These are phyloP conservation scores for Paragorgia papillata DNA, from an alignment of 92 coral and sea anemone species.

Conservation along the genomic window DNA sequence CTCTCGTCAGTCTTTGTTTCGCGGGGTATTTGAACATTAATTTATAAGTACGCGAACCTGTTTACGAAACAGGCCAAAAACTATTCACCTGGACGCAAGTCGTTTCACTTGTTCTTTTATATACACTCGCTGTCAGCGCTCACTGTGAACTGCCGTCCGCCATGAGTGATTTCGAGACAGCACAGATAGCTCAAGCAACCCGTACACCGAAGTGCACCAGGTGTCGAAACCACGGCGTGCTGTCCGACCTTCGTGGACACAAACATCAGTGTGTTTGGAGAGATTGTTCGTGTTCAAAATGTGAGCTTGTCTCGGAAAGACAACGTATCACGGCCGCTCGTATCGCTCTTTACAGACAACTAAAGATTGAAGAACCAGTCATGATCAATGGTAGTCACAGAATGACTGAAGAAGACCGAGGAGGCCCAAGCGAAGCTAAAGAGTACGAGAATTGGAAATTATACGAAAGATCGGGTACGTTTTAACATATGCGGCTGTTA, in stretches of 20 bases:
- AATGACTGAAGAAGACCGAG: conserved; percentile 4
- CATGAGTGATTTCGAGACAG: conserved; percentile 29
- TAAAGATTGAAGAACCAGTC: conserved; percentile 74
- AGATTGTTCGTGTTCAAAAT: conserved; percentile 84
- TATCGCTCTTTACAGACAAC: conserved; percentile 87
- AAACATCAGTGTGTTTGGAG: conserved; percentile 91
- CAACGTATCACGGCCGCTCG: conserved; percentile 94
- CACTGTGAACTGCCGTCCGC: background rate
- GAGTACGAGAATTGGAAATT: conserved; percentile 7
- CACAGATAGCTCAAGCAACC: conserved; percentile 39
- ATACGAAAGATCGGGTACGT: conserved; percentile 35
- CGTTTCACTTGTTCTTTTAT: background rate
- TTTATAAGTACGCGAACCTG: conserved; percentile 25
- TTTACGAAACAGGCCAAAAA: background rate
- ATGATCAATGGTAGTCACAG: conserved; percentile 58
- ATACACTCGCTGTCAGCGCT: background rate
- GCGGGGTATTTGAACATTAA: conserved; percentile 42
- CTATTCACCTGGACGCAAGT: background rate
- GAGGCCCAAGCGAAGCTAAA: background rate
- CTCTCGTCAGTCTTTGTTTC: conserved; percentile 28
- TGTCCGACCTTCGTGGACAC: conserved; percentile 94
- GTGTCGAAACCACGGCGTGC: conserved; percentile 90
- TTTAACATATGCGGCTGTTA: too few relatives aligned
- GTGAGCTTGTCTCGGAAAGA: conserved; percentile 85
- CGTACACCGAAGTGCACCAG: conserved; percentile 91